These are phyloP conservation scores for Harpalus rubripes DNA, from an alignment of 2,888 invertebrate species.

Conservation along the genomic window DNA sequence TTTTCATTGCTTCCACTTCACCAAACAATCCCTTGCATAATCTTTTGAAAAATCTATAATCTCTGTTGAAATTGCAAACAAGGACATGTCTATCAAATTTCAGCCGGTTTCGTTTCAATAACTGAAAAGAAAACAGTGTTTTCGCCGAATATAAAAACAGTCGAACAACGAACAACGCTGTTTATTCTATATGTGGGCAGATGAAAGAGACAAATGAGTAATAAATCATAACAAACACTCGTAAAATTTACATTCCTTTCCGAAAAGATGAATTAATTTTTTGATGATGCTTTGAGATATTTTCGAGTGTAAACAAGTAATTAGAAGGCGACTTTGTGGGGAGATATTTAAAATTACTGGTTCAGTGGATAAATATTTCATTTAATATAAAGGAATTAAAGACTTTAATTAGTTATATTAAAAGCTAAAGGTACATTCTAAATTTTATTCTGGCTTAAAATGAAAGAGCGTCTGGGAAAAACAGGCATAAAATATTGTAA, in stretches of 20 bases:
- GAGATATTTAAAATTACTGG: not conserved
- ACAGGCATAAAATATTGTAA: no score
- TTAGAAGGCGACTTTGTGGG: not conserved
- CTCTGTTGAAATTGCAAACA: not conserved
- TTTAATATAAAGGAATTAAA: no score
- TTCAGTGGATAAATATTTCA: no score
- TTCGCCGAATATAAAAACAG: conserved; percentile 27
- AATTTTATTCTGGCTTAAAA: no score
- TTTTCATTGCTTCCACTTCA: no score
- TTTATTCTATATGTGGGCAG: conserved; percentile 14
- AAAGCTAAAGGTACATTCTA: no score
- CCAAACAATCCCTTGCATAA: no score
- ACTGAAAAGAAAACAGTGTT: conserved; percentile 18
- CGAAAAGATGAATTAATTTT: conserved; percentile 27
- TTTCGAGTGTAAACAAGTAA: not conserved
- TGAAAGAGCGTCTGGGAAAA: no score
- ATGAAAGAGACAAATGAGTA: conserved; percentile 27
- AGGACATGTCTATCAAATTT: not conserved
- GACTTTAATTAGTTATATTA: no score
- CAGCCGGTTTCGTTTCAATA: conserved; percentile 11
- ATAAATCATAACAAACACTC: conserved; percentile 6
- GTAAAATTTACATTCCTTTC: conserved; percentile 12
- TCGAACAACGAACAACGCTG: conserved; percentile 17
- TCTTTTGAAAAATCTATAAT: no score
- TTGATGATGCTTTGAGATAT: conserved; percentile 20